Evolutionary conservation across 30 jellyfish, hydroid and myxozoan genomes (phyloP), one percentile per base, ranked within the genome.

Genomic region (Pseudorhiza aurosa): DNA sequence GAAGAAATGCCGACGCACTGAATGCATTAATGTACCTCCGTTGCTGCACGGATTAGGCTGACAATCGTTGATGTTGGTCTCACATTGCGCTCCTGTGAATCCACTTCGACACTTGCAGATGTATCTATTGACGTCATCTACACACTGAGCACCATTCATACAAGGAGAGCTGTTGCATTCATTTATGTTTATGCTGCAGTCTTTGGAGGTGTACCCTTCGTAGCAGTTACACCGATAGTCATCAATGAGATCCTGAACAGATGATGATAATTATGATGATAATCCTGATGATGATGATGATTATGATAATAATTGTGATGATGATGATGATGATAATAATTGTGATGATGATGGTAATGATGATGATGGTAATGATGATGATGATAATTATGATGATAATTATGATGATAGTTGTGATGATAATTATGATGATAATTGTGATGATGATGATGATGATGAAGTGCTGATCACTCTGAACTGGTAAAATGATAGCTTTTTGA

Each of bases 71-170:
- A 69, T 69, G 69, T 82, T 87, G 53, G 87, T 58, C 70, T 85
- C 96, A 80, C 98, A 91, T 11, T 76, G 81, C 37, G 7, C 40
- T 11, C 97, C 97, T 56, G 93, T 82, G 65, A 74, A 91, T 8
- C 98, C 98, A 10, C 22, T 73, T 15, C 84, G 65, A 53, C 98
- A 91, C 14, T 33, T 37, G 64, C 98, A 91, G 0, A 64, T 68
- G 58, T 56, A 91, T 4, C 70, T 86, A 63, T 64, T 77, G 37
- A 84, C 65, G 37, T 62, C 84, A 67, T 91, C 96, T 21, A 47
- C 19, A 50, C 98, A 91, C 17, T 49, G 59, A 11, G 86, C 96
- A 8, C 83, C 93, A 64, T 92, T 92, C 42, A 59, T 70, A 45
- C 97, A 87, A 12, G 89, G 94, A 15, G 88, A 45, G 29, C 85